Evolutionary conservation across 2,797 vertebrate species (phyloP), one percentile per base, ranked within the genome.

Genomic region (Okamejei kenojei): DNA sequence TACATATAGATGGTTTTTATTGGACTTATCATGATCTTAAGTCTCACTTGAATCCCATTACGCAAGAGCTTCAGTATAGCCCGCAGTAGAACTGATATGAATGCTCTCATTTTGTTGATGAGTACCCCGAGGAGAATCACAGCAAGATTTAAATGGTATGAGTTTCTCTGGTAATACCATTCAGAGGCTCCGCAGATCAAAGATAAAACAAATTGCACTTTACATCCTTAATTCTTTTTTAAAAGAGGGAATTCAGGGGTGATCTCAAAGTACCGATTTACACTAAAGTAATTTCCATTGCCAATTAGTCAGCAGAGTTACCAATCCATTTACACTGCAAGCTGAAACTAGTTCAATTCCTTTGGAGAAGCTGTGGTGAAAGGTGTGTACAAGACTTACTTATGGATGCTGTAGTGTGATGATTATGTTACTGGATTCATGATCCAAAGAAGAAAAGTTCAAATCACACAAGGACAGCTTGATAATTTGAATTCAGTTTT

Each of bases 121-220:
- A 92, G 13, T 74, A 15, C 23, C 71, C 68, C 23, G 38, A 74
- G 38, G 90, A 29, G 3, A 74, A 11, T 91, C 90, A 26, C 90
- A 91, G 38, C 68, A 26, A 90, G 19, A 35, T 91, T 26, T 45
- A 91, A 26, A 91, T 73, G 32, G 65, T 73, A 45, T 21, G 1
- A 74, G 65, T 35, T 76, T 74, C 35, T 92, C 71, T 76, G 2
- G 38, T 92, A n/a, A 26, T 71, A 76, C 71, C 90, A 76, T 38
- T 76, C n/a, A 92, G 23, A 92, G 71, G 35, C 90, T 45, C 23
- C 26, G 54, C 90, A 54, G 90, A n/a, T 74, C 38, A 76, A 76
- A 91, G 23, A 74, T 74, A 54, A 92, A 92, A 92, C 26, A 92
- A 76, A 92, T 92, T n/a, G 71, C 13, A 91, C 23, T 74, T 74